Conservation (phyloP, 2,888 invertebrate genomes). For the Pachydiplax longipennis region DNA sequence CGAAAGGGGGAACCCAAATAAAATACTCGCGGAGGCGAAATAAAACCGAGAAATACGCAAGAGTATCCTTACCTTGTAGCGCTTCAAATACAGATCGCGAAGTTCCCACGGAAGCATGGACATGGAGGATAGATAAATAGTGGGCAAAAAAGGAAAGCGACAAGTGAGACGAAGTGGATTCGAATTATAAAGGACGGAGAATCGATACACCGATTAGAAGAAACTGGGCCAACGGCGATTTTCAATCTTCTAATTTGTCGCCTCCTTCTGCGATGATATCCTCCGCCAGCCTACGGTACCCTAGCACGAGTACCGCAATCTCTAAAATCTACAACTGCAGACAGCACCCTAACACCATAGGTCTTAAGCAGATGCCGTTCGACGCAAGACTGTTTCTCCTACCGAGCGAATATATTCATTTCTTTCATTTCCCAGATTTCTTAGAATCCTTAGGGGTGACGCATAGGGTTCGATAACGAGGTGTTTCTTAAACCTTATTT, state of each 20-base stretch:
- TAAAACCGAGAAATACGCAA: background rate
- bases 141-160: background rate
- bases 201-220: background rate
- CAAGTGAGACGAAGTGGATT: background rate
- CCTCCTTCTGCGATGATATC: background rate
- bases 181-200: background rate
- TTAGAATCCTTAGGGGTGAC: too few species aligned
- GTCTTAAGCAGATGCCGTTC: background rate
- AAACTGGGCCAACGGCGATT: background rate
- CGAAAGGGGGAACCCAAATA: background rate
- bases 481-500: too few species aligned
- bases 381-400: too few species aligned
- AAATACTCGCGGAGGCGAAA: background rate
- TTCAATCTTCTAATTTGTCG: background rate
- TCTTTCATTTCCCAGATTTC: too few species aligned
- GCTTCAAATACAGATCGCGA: background rate
- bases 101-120: background rate
- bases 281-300: background rate
- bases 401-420: too few species aligned
- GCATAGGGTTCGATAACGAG: too few species aligned
- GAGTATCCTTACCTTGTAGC: background rate
- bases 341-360: background rate
- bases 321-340: background rate
- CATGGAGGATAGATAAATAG: background rate
- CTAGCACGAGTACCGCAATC: background rate